Base-by-base conservation (phyloP, 2,888 invertebrate genomes). In the Tetragnatha montana region DNA sequence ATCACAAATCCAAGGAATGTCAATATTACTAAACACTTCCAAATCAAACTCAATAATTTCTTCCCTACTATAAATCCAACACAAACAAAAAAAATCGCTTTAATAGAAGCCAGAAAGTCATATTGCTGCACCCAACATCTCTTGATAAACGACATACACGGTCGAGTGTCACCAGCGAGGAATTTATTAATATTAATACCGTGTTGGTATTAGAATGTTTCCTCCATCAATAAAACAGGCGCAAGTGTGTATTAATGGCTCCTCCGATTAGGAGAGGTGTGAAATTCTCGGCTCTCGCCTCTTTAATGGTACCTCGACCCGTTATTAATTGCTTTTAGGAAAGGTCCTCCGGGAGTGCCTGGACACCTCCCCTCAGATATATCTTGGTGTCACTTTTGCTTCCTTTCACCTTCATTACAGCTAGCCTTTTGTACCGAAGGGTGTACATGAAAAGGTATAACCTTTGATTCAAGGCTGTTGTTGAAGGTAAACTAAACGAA, bases 161-260 rank as follows among this genome's bases (percentile, higher is more conserved):
- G 19, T 60, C 60, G 60, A 50, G 21, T 19, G 10, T 35, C 35
- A 35, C 35, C 35, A 12, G 51, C 6, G 21, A 73, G 51, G 51
- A 71, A 82, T 74, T 35, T 51, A 74, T 82, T 71, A 71, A 71
- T 82, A 82, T 73, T 82, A 82, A 82, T 60, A 35, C 14, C 21
- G 17, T 51, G 60, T 82, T n/a, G 50, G 60, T 82, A 82, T 73
- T 82, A 82, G 22, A 73, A 51, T 73, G 49, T 51, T 60, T 60
- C 60, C 60, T 22, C 51, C 22, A 82, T 82, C 35, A 82, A 82
- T 82, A 74, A 74, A 3, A 10, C 17, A 6, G 14, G 12, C 14
- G 74, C 51, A 82, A 74, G 21, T 74, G 22, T 74, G 73, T 22
- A 73, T 73, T 74, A 74, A 22, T 50, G 19, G 35, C 35, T 74